Evolutionary conservation across 2,113 vertebrate genomes (phyloP), one percentile per base, ranked within the genome.

Genomic region (Ursus arctos): DNA sequence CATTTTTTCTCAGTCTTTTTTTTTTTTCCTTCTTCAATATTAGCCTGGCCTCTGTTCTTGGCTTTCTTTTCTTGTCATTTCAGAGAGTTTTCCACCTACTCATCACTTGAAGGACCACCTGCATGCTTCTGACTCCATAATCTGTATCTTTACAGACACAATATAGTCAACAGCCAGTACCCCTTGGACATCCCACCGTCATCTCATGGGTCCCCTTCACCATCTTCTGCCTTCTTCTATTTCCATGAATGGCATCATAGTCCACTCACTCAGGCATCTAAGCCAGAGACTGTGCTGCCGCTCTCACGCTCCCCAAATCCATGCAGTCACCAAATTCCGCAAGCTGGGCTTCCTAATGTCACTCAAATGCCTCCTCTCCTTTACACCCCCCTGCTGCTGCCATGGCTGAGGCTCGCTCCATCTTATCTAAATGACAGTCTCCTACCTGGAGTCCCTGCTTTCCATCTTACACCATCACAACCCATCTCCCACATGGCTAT

Each of bases 51-150:
- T 88, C 36, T 65, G 40, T 61, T 65, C 63, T 94, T 89, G 57
- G 26, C 49, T 94, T 88, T 93, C 36, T 47, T 80, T 86, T 72
- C 90, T 89, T 67, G 28, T 83, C 55, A 40, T 72, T 80, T 36
- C 84, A 33, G 11, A n/a, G 15, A 24, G 16, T 74, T 85, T 85
- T 83, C 51, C n/a, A 74, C 36, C 67, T 22, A 51, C 16, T 71
- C 10, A 0, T 40, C 43, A 81, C 33, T 28, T 59, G 11, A 77
- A 71, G 40, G 18, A 47, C 18, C 59, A 49, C 26, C 12, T 87
- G 6, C 31, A 36, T 28, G 24, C 89, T 80, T 61, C n/a, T 10
- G 63, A 92, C 6, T 19, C 51, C 63, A 86, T 13, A 15, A n/a
- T 61, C 28, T 36, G 21, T 55, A 69, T 33, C 40, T 71, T 71